phyloP scores from a whole-genome alignment of 2,113 vertebrate genomes.

The Mustela nigripes region DNA sequence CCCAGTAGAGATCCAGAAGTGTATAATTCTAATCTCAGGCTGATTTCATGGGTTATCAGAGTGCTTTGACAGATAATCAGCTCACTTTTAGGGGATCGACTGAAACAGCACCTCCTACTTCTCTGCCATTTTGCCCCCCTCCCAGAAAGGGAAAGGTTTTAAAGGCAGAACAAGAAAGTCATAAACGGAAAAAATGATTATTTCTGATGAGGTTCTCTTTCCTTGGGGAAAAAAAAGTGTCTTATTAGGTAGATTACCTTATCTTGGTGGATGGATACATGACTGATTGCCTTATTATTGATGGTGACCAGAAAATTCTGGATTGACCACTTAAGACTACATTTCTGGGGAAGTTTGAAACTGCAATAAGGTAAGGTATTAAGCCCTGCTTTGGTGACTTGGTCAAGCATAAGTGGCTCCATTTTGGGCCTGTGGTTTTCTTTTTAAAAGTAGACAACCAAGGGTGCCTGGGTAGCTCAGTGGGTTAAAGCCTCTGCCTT shows the following conservation, averaged over 20 bases:
- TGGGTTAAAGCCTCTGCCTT: too few relatives aligned
- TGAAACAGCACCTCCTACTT: too few relatives aligned
- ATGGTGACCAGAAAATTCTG: background rate
- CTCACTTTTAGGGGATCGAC: too few relatives aligned
- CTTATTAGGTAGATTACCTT: background rate
- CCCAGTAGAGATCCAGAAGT: too few relatives aligned
- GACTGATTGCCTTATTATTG: background rate
- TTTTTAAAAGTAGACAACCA: too few relatives aligned
- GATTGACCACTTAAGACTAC: background rate
- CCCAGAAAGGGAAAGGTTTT: background rate
- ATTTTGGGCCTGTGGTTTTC: background rate
- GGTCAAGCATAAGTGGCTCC: background rate
- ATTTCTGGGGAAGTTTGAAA: background rate
- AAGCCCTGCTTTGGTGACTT: background rate
- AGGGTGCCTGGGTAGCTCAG: too few relatives aligned
- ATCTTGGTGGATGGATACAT: background rate
- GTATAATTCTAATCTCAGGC: too few relatives aligned
- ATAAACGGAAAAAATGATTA: background rate
- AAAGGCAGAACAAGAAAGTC: background rate
- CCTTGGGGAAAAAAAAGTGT: background rate
- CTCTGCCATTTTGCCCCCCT: too few relatives aligned
- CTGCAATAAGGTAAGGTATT: background rate
- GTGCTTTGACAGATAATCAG: too few relatives aligned
- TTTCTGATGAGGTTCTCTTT: background rate
- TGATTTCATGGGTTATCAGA: too few relatives aligned